Evolutionary conservation across 2,888 invertebrate species (phyloP), one percentile per base, ranked within the genome.

Genomic region (Scelioninae gen. 1): DNA sequence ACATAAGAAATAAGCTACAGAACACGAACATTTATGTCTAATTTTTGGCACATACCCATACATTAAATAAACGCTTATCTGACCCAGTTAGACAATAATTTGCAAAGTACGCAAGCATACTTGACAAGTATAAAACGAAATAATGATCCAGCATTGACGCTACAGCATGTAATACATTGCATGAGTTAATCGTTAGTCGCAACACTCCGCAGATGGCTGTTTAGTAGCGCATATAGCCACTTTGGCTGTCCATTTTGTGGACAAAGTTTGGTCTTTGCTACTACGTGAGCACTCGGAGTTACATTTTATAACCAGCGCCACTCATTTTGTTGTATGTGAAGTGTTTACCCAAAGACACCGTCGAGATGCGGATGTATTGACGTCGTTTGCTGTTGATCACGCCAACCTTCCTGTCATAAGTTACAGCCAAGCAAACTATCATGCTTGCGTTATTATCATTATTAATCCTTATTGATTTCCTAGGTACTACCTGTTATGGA

Each of bases 251-350:
- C 60, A 43, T 68, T 68, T 68, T 40, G 55, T 55, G 66, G 66
- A 55, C 66, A 38, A 68, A 53, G 8, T 68, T 55, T 23, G 53
- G 43, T 55, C 56, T n/a, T 56, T n/a, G 38, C 38, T 38, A 34
- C 55, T 55, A 55, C 32, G 55, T 34, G 34, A 32, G 8, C 51
- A 32, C 38, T 38, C 53, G 38, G 23, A 62, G n/a, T 56, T 65
- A 75, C 66, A 34, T 76, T 72, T 79, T 79, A 66, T 66, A 47
- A 72, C 51, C 65, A 32, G 8, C 56, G 71, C 65, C 63, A 65
- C 58, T 72, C 72, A 45, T 66, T 72, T 56, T 11, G 66, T 10
- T 66, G 34, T 45, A 56, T 69, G 56, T 40, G 56, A 58, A 51
- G 68, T 53, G 68, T 74, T 74, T 60, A 43, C 40, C 60, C 49